Conservation (phyloP, 2,797 vertebrate genomes). For the Pangasius mekongensis region DNA sequence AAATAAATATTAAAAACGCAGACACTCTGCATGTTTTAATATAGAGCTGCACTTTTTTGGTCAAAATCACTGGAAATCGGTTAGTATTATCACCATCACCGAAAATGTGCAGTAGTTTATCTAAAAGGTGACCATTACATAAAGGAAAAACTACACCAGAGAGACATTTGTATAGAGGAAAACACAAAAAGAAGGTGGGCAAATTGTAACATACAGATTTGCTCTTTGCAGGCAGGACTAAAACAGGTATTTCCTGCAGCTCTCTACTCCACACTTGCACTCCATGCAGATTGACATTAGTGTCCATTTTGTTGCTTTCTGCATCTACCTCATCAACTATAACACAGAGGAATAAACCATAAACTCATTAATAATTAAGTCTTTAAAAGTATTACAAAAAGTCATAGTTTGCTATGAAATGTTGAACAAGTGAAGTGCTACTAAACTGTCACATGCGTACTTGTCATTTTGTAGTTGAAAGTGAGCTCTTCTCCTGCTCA, state of each 20-base stretch:
- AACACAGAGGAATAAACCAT: conserved; percentile 12
- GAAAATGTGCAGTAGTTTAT: background rate
- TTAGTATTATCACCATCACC: background rate
- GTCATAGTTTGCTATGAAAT: background rate
- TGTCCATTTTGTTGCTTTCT: conserved; percentile 90
- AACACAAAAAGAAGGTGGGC: background rate
- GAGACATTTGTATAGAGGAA: background rate
- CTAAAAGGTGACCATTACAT: background rate
- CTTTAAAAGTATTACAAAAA: background rate
- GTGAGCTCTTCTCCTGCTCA: conserved; percentile 90
- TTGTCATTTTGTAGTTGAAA: conserved; percentile 94
- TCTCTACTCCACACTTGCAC: conserved; percentile 86
- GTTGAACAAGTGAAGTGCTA: background rate
- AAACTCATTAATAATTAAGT: background rate
- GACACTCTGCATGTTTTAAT: background rate
- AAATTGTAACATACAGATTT: background rate
- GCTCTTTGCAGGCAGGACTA: conserved; percentile 59
- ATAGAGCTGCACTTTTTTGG: background rate
- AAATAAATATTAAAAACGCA: background rate
- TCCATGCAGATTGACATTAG: conserved; percentile 86
- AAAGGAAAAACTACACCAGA: background rate
- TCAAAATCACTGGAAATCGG: background rate
- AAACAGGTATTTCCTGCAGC: conserved; percentile 89
- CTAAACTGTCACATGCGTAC: conserved; percentile 65
- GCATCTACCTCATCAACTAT: conserved; percentile 88